Conservation (phyloP, 1,140 invertebrate species). For the Drosophila nasuta region DNA sequence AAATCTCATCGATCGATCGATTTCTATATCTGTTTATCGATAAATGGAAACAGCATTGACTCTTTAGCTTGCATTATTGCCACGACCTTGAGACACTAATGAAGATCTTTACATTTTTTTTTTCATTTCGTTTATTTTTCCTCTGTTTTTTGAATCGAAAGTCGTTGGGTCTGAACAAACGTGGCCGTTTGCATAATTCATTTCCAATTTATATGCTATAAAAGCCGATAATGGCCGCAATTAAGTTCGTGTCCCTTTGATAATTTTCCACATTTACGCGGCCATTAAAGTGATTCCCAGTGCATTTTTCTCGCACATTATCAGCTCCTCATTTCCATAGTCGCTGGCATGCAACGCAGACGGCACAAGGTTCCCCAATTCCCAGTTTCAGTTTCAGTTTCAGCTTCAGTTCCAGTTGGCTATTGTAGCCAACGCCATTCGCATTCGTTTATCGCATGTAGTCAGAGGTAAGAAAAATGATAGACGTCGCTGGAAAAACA, state of each 20-base stretch:
- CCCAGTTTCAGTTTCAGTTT: neutral
- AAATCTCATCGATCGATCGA: conserved; percentile 38
- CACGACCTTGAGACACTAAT: conserved; percentile 64
- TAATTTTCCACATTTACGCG: conserved; percentile 82
- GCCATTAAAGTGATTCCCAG: conserved; percentile 78
- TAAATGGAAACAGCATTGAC: neutral
- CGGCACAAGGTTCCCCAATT: conserved; percentile 10
- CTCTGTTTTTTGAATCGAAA: neutral
- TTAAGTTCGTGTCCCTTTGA: conserved; percentile 82
- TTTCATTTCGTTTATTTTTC: no score
- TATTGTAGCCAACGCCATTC: conserved; percentile 15
- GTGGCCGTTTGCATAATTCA: conserved; percentile 74
- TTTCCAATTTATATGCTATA: conserved; percentile 79
- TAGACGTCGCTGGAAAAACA: conserved; percentile 46
- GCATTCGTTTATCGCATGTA: conserved; percentile 43
- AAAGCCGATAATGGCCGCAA: conserved; percentile 78
- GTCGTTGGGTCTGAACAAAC: neutral
- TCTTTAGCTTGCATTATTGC: no score
- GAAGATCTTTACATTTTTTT: conserved; percentile 49
- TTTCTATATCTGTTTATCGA: conserved; percentile 21
- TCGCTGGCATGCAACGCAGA: conserved; percentile 42
- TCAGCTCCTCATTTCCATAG: conserved; percentile 71
- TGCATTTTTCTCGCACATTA: conserved; percentile 71
- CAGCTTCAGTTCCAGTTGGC: neutral
- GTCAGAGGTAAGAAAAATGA: conserved; percentile 46